Evolutionary conservation across 2,888 invertebrate genomes (phyloP).

Genomic region (Eristalis arbustorum): DNA sequence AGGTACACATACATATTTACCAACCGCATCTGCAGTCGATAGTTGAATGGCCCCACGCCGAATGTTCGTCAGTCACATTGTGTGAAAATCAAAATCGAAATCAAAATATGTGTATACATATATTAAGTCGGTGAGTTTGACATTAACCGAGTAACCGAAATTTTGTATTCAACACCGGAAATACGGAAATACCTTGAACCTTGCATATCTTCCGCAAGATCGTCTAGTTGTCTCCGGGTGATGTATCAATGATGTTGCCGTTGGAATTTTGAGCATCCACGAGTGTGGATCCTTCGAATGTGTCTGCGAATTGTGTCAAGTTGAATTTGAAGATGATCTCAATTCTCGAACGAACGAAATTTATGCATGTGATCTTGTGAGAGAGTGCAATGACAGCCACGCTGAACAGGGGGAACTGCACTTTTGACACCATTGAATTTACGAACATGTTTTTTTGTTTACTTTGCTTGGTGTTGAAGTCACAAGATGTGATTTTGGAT

Average conservation of each 20-base stretch:
- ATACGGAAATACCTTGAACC: slow-evolving; percentile 46
- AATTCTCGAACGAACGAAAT: no score
- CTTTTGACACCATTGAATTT: not conserved
- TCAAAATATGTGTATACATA: no score
- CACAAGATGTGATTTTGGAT: not conserved
- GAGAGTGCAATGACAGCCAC: not conserved
- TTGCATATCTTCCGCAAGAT: slow-evolving; percentile 17
- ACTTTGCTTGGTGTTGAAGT: not conserved
- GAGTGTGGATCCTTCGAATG: not conserved
- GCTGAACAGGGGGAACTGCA: not conserved
- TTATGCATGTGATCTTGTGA: not conserved
- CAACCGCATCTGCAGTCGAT: not conserved
- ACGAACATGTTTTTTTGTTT: not conserved
- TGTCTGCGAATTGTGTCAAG: not conserved
- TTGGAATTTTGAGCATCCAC: not conserved
- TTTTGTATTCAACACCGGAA: slow-evolving; percentile 55
- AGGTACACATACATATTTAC: not conserved
- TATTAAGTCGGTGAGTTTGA: slow-evolving; percentile 31
- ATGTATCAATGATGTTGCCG: not conserved
- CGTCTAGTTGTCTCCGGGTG: not conserved
- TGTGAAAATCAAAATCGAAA: slow-evolving; percentile 17
- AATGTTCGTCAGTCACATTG: not conserved
- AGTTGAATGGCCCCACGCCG: slow-evolving; percentile 48
- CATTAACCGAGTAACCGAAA: slow-evolving; percentile 47
- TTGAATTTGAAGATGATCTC: no score